Evolutionary conservation across 53 echinoderm and acorn worm species (phyloP).

Genomic region (Patiria pectinifera): DNA sequence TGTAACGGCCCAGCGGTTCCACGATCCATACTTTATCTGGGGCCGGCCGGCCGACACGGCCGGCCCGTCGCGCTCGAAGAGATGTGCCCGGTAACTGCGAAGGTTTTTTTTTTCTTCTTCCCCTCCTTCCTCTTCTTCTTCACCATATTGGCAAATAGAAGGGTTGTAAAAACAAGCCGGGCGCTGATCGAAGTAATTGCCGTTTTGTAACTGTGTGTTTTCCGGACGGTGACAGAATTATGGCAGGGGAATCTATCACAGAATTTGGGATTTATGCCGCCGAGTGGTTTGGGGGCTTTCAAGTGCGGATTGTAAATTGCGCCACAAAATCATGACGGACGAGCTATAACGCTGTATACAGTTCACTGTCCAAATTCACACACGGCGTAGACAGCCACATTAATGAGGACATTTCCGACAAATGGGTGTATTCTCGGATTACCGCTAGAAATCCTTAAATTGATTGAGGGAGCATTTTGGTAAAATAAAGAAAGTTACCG

Average conservation of each 20-base stretch:
- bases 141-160: constrained; percentile 1
- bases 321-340: neutral
- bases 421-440: neutral
- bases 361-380: neutral
- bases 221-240: constrained; percentile 31
- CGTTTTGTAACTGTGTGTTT: constrained; percentile 10
- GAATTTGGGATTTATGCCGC: constrained; percentile 46
- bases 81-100: neutral
- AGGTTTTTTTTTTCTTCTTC: neutral
- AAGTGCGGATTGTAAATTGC: constrained; percentile 38
- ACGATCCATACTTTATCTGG: constrained; percentile 23
- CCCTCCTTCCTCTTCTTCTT: neutral
- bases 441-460: too few species aligned
- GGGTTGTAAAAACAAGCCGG: constrained; percentile 14
- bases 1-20: constrained; percentile 29
- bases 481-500: neutral
- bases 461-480: neutral
- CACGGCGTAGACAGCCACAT: neutral
- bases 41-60: neutral
- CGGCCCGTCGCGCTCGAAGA: neutral
- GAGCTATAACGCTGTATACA: neutral
- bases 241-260: neutral
- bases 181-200: constrained; percentile 24
- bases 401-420: constrained; percentile 15
- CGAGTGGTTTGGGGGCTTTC: constrained; percentile 20